A percentile compares a stretch with the other conserved stretches of the same genome.
These are phyloP conservation scores for Poeciliopsis gracilis DNA, from an alignment of 2,797 vertebrate genomes.

Conservation along the genomic window DNA sequence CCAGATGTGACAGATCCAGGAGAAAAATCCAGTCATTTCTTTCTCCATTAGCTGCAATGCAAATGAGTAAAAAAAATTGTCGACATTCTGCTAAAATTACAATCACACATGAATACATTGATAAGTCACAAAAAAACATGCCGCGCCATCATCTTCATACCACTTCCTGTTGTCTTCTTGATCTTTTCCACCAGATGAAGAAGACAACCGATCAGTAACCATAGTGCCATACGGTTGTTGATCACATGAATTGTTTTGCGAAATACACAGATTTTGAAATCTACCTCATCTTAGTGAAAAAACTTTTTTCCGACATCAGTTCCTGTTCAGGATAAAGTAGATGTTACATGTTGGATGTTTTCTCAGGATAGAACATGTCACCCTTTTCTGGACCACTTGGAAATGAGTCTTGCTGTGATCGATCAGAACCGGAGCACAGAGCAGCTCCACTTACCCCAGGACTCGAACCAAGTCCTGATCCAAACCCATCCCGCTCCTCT, in stretches of 20 bases:
- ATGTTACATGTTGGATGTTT: background rate
- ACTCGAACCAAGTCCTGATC: conserved; percentile 49
- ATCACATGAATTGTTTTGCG: too few species aligned
- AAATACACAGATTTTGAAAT: too few species aligned
- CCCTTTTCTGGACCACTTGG: background rate
- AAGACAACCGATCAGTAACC: too few species aligned
- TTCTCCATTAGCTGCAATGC: background rate
- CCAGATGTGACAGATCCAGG: background rate
- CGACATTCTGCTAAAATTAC: too few species aligned
- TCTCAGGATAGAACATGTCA: background rate
- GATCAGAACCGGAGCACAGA: background rate
- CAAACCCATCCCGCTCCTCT: conserved; percentile 42
- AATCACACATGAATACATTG: too few species aligned
- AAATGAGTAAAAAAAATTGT: too few species aligned
- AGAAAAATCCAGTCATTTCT: background rate
- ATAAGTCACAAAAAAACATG: too few species aligned
- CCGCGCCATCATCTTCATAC: too few species aligned
- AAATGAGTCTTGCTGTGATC: background rate
- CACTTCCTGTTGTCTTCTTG: too few species aligned
- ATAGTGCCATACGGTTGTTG: too few species aligned
- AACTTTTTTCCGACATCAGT: too few species aligned
- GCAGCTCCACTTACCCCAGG: conserved; percentile 38
- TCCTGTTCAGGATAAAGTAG: background rate
- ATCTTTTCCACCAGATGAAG: too few species aligned
- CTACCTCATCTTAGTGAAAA: background rate